A percentile compares a stretch with the other conserved stretches of the same genome.
phyloP scores from a whole-genome alignment of 2,797 vertebrate species.

The Sebastes matsubarae region DNA sequence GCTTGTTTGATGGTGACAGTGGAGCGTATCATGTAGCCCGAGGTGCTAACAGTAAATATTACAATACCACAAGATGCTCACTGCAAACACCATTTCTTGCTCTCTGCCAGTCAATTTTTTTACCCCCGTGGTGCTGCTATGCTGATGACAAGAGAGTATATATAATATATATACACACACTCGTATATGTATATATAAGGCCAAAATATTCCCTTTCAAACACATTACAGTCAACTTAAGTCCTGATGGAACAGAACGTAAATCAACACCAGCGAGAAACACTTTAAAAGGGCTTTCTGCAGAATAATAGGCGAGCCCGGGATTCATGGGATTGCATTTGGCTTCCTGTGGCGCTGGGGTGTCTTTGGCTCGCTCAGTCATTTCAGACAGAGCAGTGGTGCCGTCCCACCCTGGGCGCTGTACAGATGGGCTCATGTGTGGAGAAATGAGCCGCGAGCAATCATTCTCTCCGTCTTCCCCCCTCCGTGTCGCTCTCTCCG shows the following conservation, averaged over 20 bases:
- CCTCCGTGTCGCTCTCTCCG: slow-evolving; percentile 2
- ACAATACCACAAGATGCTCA: slow-evolving; percentile 85
- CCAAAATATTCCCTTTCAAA: slow-evolving; percentile 63
- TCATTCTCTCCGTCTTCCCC: slow-evolving; percentile 58
- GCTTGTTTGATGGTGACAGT: slow-evolving; percentile 81
- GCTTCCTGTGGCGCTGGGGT: slow-evolving; percentile 81
- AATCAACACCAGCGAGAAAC: slow-evolving; percentile 72
- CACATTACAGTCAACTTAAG: slow-evolving; percentile 80
- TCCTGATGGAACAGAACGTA: slow-evolving; percentile 78
- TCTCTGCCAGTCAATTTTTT: slow-evolving; percentile 78
- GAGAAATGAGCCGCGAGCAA: slow-evolving; percentile 87
- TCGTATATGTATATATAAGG: not conserved
- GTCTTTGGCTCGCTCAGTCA: slow-evolving; percentile 81
- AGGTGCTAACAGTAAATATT: slow-evolving; percentile 87
- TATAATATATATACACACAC: not conserved
- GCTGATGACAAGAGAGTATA: slow-evolving; percentile 44
- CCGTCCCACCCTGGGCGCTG: slow-evolving; percentile 84
- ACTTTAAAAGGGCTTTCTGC: slow-evolving; percentile 72
- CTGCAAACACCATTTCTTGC: slow-evolving; percentile 82
- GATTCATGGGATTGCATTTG: slow-evolving; percentile 85
- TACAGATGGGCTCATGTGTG: slow-evolving; percentile 87
- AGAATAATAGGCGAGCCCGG: slow-evolving; percentile 79
- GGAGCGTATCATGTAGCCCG: slow-evolving; percentile 83
- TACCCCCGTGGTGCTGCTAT: slow-evolving; percentile 69
- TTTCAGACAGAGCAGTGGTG: slow-evolving; percentile 82